These are phyloP conservation scores for Agonopterix subpropinquella DNA, from an alignment of 2,888 invertebrate genomes.

Conservation along the genomic window DNA sequence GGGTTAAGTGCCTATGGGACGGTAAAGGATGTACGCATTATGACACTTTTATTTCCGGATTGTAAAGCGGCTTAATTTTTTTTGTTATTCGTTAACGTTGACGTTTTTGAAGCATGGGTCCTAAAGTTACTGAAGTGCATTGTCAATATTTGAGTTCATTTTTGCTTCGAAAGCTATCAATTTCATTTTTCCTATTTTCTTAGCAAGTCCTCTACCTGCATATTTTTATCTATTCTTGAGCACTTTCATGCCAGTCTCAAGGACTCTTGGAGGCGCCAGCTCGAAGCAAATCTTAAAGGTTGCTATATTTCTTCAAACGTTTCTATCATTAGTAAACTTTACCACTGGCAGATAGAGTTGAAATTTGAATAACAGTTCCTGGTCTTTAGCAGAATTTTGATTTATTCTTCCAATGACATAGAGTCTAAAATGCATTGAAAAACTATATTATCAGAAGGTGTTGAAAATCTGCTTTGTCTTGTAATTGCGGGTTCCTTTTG, in stretches of 20 bases:
- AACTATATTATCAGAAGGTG: background rate
- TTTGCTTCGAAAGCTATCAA: background rate
- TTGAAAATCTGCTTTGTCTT: slow-evolving; percentile 1
- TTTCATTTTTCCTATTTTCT: slow-evolving; percentile 2
- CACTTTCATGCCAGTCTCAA: slow-evolving; percentile 33
- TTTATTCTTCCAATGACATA: background rate
- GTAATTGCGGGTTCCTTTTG: background rate
- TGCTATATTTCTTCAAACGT: too few relatives aligned
- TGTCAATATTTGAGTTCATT: background rate
- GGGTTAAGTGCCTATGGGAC: too few relatives aligned
- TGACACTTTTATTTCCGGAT: too few relatives aligned
- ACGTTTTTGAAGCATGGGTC: too few relatives aligned
- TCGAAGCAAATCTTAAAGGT: too few relatives aligned
- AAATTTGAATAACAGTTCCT: too few relatives aligned
- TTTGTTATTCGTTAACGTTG: too few relatives aligned
- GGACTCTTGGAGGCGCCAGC: slow-evolving; percentile 56
- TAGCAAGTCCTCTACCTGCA: slow-evolving; percentile 9
- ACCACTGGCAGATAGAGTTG: too few relatives aligned
- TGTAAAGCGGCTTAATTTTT: too few relatives aligned
- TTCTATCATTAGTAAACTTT: too few relatives aligned
- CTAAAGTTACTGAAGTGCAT: background rate
- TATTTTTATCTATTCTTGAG: slow-evolving; percentile 6
- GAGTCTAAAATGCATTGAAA: too few relatives aligned
- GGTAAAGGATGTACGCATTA: too few relatives aligned
- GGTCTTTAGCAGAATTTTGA: background rate